Percentiles rank a stretch among this genome's conserved stretches.
These are phyloP conservation scores for Yoshiicerus persimilis DNA, from an alignment of 1,140 invertebrate genomes.

Conservation along the genomic window DNA sequence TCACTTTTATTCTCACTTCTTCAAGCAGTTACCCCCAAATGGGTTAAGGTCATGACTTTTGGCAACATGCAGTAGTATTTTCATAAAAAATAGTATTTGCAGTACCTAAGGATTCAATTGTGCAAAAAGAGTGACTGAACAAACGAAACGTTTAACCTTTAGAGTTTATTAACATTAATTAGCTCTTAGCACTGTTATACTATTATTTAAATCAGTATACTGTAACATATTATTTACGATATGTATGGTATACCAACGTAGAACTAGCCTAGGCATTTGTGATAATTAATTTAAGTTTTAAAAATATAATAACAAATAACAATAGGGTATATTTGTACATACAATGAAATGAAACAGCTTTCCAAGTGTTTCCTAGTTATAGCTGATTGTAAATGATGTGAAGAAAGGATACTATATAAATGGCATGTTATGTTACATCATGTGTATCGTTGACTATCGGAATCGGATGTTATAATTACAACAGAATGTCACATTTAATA, in stretches of 20 bases:
- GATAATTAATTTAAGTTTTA: neutral
- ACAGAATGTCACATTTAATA: neutral
- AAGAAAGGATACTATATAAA: neutral
- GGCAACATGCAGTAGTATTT: neutral
- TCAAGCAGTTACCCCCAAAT: neutral
- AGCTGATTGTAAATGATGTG: neutral
- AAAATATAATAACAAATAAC: conserved; percentile 13
- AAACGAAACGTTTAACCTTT: neutral
- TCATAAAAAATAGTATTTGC: neutral
- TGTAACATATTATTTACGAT: neutral
- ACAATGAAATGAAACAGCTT: neutral
- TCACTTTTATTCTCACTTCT: conserved; percentile 26
- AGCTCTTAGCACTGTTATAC: neutral
- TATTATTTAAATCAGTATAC: neutral
- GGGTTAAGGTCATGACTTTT: conserved; percentile 9
- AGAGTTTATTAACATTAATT: neutral
- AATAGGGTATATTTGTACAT: conserved; percentile 4
- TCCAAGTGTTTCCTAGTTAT: neutral
- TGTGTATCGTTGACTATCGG: neutral
- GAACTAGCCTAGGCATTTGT: neutral
- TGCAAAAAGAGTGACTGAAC: neutral
- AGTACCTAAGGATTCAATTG: too few relatives aligned
- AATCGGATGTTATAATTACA: neutral
- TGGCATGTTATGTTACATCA: neutral
- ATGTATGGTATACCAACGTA: neutral